Base-by-base conservation (phyloP, 2,797 vertebrate species). In the Sorex maritimensis region DNA sequence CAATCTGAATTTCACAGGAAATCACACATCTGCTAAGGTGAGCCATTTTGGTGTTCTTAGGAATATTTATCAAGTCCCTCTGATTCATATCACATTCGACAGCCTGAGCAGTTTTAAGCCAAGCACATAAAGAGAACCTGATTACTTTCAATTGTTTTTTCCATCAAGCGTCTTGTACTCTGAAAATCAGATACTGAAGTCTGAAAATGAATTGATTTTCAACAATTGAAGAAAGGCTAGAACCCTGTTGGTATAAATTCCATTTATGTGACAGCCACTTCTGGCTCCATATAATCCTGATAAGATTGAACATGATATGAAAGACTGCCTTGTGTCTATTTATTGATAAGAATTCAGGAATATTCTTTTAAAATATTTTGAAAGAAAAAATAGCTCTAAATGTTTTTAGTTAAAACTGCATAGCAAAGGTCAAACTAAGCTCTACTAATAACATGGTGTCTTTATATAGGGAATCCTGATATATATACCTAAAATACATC, bases 151-250 rank as follows among this genome's bases (percentile, higher is more conserved):
- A 92, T 72, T 88, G 67, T 77, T 82, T 96, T 97, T 97, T 93
- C 95, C 92, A 79, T 95, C 92, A 96, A 69, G 4, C 93, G 65
- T 95, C 28, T 94, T 97, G 38, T 1, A 28, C 94, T 94, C 73
- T 52, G 83, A 95, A 97, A 98, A 97, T 96, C 90, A 93, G 79
- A 95, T 94, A 96, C 88, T 94, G 71, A 92, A 95, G 67, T 93
- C 65, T 90, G 46, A 86, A 96, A 95, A 96, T 79, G 9, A 96
- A 93, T 90, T 93, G 23, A 96, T 96, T 97, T 95, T 85, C 81
- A 89, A 95, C 95, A 95, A 88, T 67, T 91, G 85, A 95, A 96
- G 52, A 88, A 91, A 94, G 94, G 86, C 95, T 26, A 95, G 82
- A 96, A 96, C 21, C 23, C 67, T 88, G 84, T 93, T 97, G 93